Conservation (phyloP, 35 echinoderm and acorn worm species). For the Stichopus chloronotus region DNA sequence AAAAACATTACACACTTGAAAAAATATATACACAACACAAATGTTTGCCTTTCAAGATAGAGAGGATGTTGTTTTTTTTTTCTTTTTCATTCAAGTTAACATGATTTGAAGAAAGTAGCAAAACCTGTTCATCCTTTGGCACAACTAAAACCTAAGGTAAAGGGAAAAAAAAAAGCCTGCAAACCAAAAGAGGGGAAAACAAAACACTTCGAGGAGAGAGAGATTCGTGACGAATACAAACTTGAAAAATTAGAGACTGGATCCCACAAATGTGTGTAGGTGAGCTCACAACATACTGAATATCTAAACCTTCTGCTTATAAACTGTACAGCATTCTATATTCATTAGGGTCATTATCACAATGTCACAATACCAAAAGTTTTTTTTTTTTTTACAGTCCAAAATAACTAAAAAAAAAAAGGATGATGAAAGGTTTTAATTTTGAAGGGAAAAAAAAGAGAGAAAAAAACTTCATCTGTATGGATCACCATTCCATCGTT, state of each 20-base stretch:
- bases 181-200: neutral
- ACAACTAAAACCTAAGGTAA: neutral
- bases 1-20: conserved; percentile 4
- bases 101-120: neutral
- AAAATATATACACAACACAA: conserved; percentile 4
- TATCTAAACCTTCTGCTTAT: neutral
- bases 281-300: neutral
- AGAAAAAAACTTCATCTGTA: too few species aligned
- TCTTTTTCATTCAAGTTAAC: neutral
- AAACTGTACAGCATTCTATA: neutral
- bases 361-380: too few species aligned
- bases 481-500: too few species aligned
- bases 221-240: neutral
- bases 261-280: neutral
- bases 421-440: too few species aligned
- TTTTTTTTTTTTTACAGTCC: too few species aligned
- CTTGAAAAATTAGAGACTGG: neutral
- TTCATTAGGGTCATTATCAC: neutral
- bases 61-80: neutral
- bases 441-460: too few species aligned
- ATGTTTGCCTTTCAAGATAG: neutral
- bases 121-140: neutral
- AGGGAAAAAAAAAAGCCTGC: neutral
- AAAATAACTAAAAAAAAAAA: too few species aligned
- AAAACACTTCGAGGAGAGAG: neutral